These are phyloP conservation scores for Anthoscopus minutus DNA, from an alignment of 2,113 vertebrate genomes.

Conservation along the genomic window DNA sequence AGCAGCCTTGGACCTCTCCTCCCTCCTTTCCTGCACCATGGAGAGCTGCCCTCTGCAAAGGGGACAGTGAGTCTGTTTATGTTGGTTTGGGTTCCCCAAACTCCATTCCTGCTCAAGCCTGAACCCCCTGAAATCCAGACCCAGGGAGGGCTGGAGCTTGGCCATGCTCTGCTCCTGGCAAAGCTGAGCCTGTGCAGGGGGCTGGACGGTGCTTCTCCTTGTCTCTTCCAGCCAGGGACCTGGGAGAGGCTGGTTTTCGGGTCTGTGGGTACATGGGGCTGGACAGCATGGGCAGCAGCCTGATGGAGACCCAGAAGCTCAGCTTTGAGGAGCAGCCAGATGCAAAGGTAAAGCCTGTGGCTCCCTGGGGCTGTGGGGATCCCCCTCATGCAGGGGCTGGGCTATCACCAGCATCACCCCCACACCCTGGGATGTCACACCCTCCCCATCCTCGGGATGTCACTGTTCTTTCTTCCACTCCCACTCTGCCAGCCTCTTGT, in stretches of 20 bases:
- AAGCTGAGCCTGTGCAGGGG: neutral
- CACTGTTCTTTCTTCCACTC: neutral
- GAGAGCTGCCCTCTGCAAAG: neutral
- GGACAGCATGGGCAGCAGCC: conserved; percentile 79
- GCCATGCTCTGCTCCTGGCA: fast-evolving
- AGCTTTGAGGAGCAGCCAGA: conserved; percentile 85
- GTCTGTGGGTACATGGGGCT: conserved; percentile 90
- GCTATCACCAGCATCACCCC: neutral
- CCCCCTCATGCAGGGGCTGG: fast-evolving
- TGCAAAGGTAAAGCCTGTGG: conserved; percentile 66
- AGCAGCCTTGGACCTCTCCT: neutral
- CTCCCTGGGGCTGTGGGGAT: neutral
- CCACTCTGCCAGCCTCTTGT: neutral
- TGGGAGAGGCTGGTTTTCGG: conserved; percentile 64
- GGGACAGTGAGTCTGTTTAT: neutral
- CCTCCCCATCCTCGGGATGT: fast-evolving
- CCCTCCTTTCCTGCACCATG: fast-evolving
- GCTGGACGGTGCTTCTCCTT: neutral
- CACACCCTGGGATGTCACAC: neutral
- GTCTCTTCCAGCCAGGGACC: conserved; percentile 67
- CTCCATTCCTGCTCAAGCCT: neutral
- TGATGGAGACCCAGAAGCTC: conserved; percentile 82
- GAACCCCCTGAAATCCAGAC: neutral
- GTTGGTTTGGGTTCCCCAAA: neutral
- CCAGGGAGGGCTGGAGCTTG: neutral